Evolutionary conservation across 2,113 vertebrate genomes (phyloP).

Genomic region (Trochalopteron elliotii): DNA sequence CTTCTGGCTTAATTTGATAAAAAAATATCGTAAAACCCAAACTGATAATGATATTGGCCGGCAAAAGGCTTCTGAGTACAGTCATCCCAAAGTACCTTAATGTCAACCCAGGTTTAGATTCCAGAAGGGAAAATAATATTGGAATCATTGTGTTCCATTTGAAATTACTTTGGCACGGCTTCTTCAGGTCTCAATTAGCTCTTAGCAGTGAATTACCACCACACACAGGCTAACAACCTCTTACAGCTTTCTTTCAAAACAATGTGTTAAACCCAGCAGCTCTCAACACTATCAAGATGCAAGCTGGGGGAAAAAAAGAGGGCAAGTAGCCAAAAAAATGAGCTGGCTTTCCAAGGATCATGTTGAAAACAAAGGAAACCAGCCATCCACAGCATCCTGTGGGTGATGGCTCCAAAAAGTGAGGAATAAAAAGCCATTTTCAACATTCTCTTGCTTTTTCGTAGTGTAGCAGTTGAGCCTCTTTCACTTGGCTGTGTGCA

Average conservation of each 20-base stretch:
- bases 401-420: background rate
- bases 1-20: background rate
- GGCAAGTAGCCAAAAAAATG: background rate
- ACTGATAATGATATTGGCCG: background rate
- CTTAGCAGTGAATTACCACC: background rate
- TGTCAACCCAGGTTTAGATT: background rate
- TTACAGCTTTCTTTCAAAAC: background rate
- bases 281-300: background rate
- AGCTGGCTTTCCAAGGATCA: background rate
- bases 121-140: background rate
- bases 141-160: background rate
- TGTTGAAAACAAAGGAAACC: background rate
- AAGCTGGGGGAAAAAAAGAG: background rate
- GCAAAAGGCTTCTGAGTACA: background rate
- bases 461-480: background rate
- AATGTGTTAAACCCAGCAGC: background rate
- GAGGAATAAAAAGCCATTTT: background rate
- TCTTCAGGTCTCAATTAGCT: background rate
- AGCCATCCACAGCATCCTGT: background rate
- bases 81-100: background rate
- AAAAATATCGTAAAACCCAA: background rate
- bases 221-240: background rate
- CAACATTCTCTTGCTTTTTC: background rate
- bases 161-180: slow-evolving; percentile 16
- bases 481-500: fast-evolving